These are phyloP conservation scores for Saguinus midas DNA, from an alignment of 2,113 vertebrate species.

Conservation along the genomic window DNA sequence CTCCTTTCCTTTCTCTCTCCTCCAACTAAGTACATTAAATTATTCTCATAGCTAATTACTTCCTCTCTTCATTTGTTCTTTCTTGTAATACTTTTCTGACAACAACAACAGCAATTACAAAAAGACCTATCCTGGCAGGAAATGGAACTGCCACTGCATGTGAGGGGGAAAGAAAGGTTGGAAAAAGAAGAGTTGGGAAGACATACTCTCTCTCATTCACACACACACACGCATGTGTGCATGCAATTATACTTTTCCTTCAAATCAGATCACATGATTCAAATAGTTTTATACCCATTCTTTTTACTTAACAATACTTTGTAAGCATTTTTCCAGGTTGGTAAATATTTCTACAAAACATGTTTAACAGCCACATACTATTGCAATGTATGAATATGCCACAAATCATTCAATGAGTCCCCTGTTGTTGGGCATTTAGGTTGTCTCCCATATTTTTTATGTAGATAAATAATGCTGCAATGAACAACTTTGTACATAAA, in stretches of 20 bases:
- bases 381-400: background rate
- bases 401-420: background rate
- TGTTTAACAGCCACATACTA: background rate
- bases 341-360: slow-evolving; percentile 24
- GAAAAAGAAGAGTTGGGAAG: background rate
- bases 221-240: background rate
- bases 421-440: background rate
- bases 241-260: background rate
- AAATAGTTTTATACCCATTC: background rate
- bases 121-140: background rate
- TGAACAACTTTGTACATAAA: slow-evolving; percentile 39
- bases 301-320: background rate
- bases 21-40: background rate
- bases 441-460: background rate
- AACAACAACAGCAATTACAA: background rate
- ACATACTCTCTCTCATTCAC: background rate
- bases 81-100: background rate
- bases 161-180: background rate
- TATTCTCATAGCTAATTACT: background rate
- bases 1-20: background rate
- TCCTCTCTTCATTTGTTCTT: background rate
- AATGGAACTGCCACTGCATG: background rate
- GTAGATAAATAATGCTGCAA: slow-evolving; percentile 28
- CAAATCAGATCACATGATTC: slow-evolving; percentile 15
- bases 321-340: background rate